A percentile compares a stretch with the other conserved stretches of the same genome.
Evolutionary conservation across 2,888 invertebrate genomes (phyloP).

Genomic region (Brachynemurus nebulosus): DNA sequence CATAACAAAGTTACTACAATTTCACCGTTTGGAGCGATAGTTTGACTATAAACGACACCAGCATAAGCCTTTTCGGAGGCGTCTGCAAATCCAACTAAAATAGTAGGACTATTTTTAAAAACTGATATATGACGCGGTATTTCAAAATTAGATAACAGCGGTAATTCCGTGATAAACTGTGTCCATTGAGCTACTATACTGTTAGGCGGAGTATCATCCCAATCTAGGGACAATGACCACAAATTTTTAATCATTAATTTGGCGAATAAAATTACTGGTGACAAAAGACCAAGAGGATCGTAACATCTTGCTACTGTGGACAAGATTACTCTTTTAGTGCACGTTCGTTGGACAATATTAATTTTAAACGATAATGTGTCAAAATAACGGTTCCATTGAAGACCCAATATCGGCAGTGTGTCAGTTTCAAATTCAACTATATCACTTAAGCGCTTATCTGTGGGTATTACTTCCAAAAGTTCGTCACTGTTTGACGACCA

Average conservation of each 20-base stretch:
- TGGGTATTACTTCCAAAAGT: too few species aligned
- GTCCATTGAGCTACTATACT: slow-evolving; percentile 6
- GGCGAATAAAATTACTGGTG: too few species aligned
- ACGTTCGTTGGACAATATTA: too few species aligned
- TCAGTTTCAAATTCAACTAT: too few species aligned
- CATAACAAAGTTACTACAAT: slow-evolving; percentile 8
- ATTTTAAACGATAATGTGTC: too few species aligned
- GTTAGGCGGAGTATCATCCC: slow-evolving; percentile 11
- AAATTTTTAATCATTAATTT: slow-evolving; percentile 12
- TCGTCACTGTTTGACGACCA: too few species aligned
- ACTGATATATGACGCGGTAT: slow-evolving; percentile 6
- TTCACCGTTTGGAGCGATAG: slow-evolving; percentile 1
- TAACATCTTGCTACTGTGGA: too few species aligned
- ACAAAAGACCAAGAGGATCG: too few species aligned
- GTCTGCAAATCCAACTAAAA: slow-evolving; percentile 13
- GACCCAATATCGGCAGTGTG: too few species aligned
- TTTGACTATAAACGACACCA: slow-evolving; percentile 13
- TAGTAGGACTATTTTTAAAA: slow-evolving; percentile 4
- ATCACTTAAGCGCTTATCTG: too few species aligned
- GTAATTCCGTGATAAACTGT: slow-evolving; percentile 9
- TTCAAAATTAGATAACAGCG: slow-evolving; percentile 5
- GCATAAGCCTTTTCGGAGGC: slow-evolving; percentile 11
- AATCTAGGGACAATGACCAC: slow-evolving; percentile 9
- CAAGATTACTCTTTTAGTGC: too few species aligned
- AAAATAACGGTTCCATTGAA: too few species aligned